Base-by-base conservation (phyloP, 1,140 invertebrate species). In the Drosophila funebris region DNA sequence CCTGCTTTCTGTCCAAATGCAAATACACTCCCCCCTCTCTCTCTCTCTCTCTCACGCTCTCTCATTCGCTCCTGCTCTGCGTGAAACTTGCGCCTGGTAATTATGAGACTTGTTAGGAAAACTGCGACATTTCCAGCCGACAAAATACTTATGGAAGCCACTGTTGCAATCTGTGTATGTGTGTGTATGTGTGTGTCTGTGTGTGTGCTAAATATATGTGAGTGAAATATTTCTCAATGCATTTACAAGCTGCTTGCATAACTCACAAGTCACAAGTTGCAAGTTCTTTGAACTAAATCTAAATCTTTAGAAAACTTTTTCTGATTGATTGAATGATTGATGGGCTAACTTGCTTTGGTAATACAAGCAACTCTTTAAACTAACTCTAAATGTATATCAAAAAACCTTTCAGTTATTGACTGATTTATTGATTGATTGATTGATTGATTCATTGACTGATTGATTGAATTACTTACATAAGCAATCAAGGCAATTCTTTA, bases 21-120 rank as follows among this genome's bases (percentile, higher is more conserved):
- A n/a, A n/a, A n/a, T n/a, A n/a, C n/a, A n/a, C n/a, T 46, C 41
- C 16, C 18, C 11, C 43, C 22, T 13, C 24, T 5, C 20, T 46
- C 44, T n/a, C 7, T 7, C 22, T 2, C 44, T 46, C 20, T n/a
- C 31, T n/a, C 4, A 0, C 11, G 9, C 43, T 24, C 22, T 6
- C 11, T 46, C 4, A 7, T 1, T 31, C 29, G 9, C 31, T 8
- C 29, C 9, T 31, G 9, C 0, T 1, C 18, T 64, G 22, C 52
- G 36, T 61, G 4, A 36, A 56, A 63, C 8, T 64, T 63, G 39
- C 9, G 31, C 31, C 41, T 70, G 67, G 67, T 64, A 70, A 70
- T 70, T 70, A 70, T 64, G 24, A 39, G 60, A 13, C 58, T 64
- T 54, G 67, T 46, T 56, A 36, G 39, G 8, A 36, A 31, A 58